phyloP scores from a whole-genome alignment of 2,113 vertebrate genomes.

The Colossoma macropomum region DNA sequence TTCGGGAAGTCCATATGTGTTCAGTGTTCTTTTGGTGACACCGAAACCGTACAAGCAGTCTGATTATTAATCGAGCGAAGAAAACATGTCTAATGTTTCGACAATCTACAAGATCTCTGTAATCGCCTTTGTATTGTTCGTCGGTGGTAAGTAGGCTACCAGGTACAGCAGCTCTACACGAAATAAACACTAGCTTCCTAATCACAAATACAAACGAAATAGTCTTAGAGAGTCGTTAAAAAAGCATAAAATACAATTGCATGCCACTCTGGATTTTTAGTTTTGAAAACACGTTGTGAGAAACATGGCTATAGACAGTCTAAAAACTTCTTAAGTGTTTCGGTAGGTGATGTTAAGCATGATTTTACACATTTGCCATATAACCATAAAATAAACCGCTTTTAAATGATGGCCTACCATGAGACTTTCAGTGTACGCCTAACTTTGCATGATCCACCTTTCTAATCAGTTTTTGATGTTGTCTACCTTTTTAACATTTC shows the following conservation, averaged over 20 bases:
- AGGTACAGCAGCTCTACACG: neutral
- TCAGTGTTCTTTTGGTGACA: neutral
- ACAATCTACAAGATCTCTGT: constrained; percentile 58
- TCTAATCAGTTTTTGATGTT: no score
- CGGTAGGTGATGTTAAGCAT: no score
- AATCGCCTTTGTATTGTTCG: constrained; percentile 47
- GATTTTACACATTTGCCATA: no score
- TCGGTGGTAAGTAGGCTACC: constrained; percentile 55
- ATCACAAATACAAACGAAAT: neutral
- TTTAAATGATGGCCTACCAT: no score
- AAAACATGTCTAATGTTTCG: constrained; percentile 59
- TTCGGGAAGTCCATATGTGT: neutral
- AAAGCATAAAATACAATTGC: neutral
- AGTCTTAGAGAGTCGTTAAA: neutral
- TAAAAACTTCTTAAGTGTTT: no score
- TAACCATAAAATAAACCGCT: no score
- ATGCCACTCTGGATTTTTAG: neutral
- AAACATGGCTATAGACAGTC: no score
- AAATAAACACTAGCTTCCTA: neutral
- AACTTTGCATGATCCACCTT: no score
- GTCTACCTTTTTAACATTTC: neutral
- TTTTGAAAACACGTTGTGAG: no score
- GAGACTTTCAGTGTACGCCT: no score
- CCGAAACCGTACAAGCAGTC: neutral
- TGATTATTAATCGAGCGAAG: neutral